phyloP scores from a whole-genome alignment of 2,888 invertebrate species.

The Brenthis ino region DNA sequence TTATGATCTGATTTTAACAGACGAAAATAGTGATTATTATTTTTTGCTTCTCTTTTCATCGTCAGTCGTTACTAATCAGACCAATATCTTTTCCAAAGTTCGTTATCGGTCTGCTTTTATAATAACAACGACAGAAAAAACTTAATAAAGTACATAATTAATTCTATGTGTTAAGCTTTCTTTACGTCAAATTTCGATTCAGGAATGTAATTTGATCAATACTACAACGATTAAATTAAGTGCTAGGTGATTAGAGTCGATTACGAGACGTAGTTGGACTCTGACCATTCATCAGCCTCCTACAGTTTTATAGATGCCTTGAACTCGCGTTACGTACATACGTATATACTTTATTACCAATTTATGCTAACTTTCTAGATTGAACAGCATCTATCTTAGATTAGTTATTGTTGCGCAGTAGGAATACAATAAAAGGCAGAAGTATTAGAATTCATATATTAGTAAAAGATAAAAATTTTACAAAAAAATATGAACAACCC shows the following conservation, averaged over 20 bases:
- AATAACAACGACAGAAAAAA: no score
- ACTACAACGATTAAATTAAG: conserved; percentile 4
- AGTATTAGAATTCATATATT: no score
- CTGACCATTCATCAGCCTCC: conserved; percentile 21
- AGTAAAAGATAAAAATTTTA: no score
- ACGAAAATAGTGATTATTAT: no score
- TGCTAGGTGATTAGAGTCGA: conserved; percentile 10
- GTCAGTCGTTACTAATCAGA: no score
- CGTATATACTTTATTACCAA: conserved; percentile 13
- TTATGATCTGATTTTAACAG: no score
- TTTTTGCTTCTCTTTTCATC: no score
- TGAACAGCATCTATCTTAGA: conserved; percentile 12
- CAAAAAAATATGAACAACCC: no score
- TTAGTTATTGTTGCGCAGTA: conserved; percentile 1
- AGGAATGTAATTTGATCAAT: neutral
- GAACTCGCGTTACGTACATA: conserved; percentile 3
- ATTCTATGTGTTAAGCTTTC: neutral
- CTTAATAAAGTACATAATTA: no score
- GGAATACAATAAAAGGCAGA: neutral
- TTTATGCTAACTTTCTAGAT: conserved; percentile 17
- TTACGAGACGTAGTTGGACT: conserved; percentile 16
- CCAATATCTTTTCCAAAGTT: no score
- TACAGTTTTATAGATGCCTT: conserved; percentile 14
- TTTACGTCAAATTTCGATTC: neutral
- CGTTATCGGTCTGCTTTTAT: no score